phyloP scores from a whole-genome alignment of 2,888 invertebrate genomes.

The Xestia rhomboidea region DNA sequence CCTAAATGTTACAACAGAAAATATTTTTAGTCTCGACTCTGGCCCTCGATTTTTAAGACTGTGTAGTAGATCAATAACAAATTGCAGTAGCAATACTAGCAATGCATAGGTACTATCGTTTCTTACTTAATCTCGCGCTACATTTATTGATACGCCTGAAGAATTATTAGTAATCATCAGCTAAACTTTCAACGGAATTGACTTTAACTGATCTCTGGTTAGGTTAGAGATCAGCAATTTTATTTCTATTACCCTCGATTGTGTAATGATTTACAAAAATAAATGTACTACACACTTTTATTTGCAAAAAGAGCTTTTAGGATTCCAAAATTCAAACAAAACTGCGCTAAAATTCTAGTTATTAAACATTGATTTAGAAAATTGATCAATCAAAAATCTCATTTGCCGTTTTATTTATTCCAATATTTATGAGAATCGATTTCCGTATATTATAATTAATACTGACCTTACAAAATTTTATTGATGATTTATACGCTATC shows the following conservation, averaged over 20 bases:
- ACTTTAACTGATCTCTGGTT: no score
- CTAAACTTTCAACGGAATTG: neutral
- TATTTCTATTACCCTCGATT: neutral
- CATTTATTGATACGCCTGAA: neutral
- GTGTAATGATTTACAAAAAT: neutral
- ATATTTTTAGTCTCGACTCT: conserved; percentile 2
- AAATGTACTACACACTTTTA: neutral
- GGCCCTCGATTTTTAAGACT: neutral
- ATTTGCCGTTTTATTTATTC: conserved; percentile 64
- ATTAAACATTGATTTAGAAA: conserved; percentile 63
- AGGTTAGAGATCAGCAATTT: neutral
- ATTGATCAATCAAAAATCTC: conserved; percentile 67
- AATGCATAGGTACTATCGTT: neutral
- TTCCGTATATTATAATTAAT: conserved; percentile 67
- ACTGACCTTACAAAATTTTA: conserved; percentile 61
- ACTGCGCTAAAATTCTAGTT: conserved; percentile 35
- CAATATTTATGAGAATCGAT: conserved; percentile 63
- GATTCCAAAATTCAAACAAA: neutral
- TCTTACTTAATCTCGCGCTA: neutral
- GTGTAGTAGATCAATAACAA: neutral
- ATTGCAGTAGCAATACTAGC: neutral
- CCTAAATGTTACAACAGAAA: conserved; percentile 34
- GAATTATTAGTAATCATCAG: neutral
- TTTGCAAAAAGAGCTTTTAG: neutral
- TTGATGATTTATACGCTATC: conserved; percentile 53